Evolutionary conservation across 2,797 vertebrate genomes (phyloP), one percentile per base, ranked within the genome.

Genomic region (Lithobates sylvaticus): DNA sequence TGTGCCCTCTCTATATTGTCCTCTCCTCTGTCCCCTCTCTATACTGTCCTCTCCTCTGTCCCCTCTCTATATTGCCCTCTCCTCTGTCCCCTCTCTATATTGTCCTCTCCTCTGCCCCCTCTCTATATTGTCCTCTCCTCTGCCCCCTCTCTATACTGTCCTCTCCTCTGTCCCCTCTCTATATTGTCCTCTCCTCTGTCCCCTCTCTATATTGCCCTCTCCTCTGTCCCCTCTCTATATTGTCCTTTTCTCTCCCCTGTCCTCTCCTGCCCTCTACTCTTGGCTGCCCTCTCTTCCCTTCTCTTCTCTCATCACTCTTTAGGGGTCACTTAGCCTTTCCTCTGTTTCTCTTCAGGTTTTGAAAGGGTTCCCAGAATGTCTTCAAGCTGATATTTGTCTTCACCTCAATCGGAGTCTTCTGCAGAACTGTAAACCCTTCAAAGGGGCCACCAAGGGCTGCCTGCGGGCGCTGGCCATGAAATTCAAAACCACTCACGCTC

Each of bases 321-420:
- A 18, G 23, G 7, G 5, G 27, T 15, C 23, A 7, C 39, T 26
- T 71, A 21, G 8, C 42, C n/a, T 3, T 5, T 21, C 18, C 18
- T 78, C 39, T 16, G 6, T 26, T 10, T n/a, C 2, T 72, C 5
- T 13, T 0, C 93, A 98, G 97, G 98, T 98, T 85, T 93, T 99
- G 90, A 99, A 99, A 92, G 98, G 98, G 1, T 99, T 99, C 89
- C 98, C 97, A 0, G 97, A 99, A 95, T 99, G 98, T 92, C 96
- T 99, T 34, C 98, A 99, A 93, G 98, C 98, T 0, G 98, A 99
- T 88, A 99, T 99, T 93, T 99, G 97, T 91, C 95, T 99, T 76
- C 97, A 99, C 84, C 95, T 99, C 83, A 99, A 99, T 93, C 95
- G 97, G 21, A 96, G 94, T 0, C 91, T 99, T 81, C 94, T 99